Evolutionary conservation across 2,888 invertebrate species (phyloP).

Genomic region (Eumacrocentrus americanus): DNA sequence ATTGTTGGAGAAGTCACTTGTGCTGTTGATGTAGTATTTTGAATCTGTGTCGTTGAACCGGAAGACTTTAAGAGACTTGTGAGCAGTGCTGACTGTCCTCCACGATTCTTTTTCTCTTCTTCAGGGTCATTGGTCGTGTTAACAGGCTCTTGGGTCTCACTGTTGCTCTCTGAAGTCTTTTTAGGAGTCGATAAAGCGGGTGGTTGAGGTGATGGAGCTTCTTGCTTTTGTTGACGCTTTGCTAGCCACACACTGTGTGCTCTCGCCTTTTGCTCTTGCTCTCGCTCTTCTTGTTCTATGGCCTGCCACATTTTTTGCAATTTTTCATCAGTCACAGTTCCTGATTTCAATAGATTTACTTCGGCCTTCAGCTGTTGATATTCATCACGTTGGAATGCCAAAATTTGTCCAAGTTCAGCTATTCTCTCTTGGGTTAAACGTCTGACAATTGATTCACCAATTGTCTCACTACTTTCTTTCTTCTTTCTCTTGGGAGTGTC

Average conservation of each 20-base stretch:
- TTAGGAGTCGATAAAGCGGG: conserved; percentile 38
- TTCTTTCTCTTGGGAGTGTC: conserved; percentile 88
- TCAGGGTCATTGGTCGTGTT: conserved; percentile 52
- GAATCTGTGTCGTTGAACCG: conserved; percentile 62
- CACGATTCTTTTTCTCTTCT: conserved; percentile 51
- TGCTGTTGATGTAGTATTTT: conserved; percentile 54
- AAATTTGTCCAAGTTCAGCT: conserved; percentile 74
- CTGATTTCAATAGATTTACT: conserved; percentile 65
- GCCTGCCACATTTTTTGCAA: conserved; percentile 76
- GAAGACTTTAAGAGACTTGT: conserved; percentile 82
- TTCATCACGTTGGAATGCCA: conserved; percentile 75
- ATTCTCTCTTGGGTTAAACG: conserved; percentile 79
- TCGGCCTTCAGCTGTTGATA: conserved; percentile 76
- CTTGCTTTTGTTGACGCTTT: conserved; percentile 55
- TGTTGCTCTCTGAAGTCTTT: conserved; percentile 38
- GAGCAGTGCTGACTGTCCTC: conserved; percentile 69
- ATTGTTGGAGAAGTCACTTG: conserved; percentile 64
- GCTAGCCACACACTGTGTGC: conserved; percentile 58
- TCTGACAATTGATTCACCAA: conserved; percentile 79
- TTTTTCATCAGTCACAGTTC: conserved; percentile 72
- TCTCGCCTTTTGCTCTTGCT: conserved; percentile 72
- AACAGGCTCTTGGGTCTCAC: conserved; percentile 40
- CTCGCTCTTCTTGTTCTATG: conserved; percentile 76
- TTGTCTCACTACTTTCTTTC: conserved; percentile 73
- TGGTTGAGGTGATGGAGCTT: conserved; percentile 38